These are phyloP conservation scores for Agapornis roseicollis DNA, from an alignment of 2,113 vertebrate species.

Conservation along the genomic window DNA sequence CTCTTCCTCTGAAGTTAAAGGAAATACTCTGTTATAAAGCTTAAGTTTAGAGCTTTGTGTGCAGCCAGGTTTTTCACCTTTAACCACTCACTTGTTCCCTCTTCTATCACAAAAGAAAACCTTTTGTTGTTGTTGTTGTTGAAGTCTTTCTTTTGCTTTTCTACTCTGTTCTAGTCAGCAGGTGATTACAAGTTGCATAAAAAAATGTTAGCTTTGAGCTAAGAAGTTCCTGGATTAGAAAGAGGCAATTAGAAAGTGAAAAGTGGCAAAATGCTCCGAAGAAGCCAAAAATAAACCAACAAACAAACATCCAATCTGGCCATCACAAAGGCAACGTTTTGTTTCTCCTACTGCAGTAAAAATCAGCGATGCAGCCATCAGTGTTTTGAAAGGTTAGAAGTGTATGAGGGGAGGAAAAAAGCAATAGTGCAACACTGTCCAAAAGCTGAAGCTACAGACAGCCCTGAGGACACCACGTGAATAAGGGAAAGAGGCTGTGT, in stretches of 20 bases:
- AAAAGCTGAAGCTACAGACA: neutral
- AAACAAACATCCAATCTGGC: constrained; percentile 28
- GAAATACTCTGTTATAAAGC: neutral
- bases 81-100: neutral
- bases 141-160: too few relatives aligned
- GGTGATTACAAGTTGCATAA: neutral
- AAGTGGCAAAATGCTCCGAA: constrained; percentile 11
- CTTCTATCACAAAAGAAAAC: neutral
- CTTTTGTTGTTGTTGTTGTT: neutral
- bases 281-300: constrained; percentile 41
- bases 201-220: neutral
- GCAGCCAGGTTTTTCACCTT: neutral
- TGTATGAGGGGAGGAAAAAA: neutral
- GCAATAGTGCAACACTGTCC: neutral
- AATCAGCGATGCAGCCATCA: neutral
- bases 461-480: neutral
- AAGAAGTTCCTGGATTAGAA: neutral
- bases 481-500: accelerated
- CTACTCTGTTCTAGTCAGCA: neutral
- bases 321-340: neutral
- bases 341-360: neutral
- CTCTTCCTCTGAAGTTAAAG: neutral
- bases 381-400: neutral
- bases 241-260: constrained; percentile 8
- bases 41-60: neutral